Evolutionary conservation across 92 coral and sea anemone species (phyloP).

Genomic region (Palythoa heliodiscus): DNA sequence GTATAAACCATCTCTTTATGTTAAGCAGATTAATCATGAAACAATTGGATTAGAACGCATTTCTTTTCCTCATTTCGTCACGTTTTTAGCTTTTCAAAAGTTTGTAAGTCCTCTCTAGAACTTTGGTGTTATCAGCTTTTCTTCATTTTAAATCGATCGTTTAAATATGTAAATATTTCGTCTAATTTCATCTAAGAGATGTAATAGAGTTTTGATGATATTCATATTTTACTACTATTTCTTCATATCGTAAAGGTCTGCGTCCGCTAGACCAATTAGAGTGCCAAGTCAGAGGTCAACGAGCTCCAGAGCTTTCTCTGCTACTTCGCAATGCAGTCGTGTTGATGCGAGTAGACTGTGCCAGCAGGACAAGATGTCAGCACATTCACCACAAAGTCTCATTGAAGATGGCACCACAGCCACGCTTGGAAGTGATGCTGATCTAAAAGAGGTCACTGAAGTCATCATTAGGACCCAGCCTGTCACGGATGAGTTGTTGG

Average conservation of each 20-base stretch:
- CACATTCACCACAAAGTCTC: conserved; percentile 42
- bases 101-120: too few species aligned
- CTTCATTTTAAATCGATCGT: too few species aligned
- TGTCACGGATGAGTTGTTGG: conserved; percentile 50
- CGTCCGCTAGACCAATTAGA: neutral
- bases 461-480: conserved; percentile 52
- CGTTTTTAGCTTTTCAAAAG: too few species aligned
- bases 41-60: too few species aligned
- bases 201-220: too few species aligned
- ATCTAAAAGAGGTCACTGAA: conserved; percentile 62
- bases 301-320: conserved; percentile 12
- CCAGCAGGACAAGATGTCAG: conserved; percentile 24
- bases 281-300: neutral
- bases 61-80: too few species aligned
- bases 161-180: too few species aligned
- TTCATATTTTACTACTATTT: neutral
- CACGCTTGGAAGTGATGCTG: conserved; percentile 81
- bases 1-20: too few species aligned
- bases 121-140: too few species aligned
- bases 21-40: too few species aligned
- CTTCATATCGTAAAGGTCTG: neutral
- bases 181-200: too few species aligned
- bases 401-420: conserved; percentile 54
- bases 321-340: neutral
- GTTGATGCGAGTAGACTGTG: conserved; percentile 1